A percentile compares a stretch with the other conserved stretches of the same genome.
These are phyloP conservation scores for Agrilus mali DNA, from an alignment of 2,888 invertebrate genomes.

Conservation along the genomic window DNA sequence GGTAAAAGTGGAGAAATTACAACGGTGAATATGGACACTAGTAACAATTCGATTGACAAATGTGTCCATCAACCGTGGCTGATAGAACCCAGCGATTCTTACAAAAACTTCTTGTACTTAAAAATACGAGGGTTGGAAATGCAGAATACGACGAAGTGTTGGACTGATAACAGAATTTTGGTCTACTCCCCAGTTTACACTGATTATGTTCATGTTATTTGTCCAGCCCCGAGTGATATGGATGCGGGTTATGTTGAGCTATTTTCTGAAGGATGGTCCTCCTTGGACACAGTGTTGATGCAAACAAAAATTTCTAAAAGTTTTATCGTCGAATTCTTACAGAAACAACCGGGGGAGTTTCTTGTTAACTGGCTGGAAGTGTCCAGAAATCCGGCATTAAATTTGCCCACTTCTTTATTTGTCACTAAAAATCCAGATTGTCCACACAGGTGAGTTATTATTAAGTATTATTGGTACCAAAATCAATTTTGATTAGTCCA, in stretches of 20 bases:
- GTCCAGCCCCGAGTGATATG: conserved; percentile 41
- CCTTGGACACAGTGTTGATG: conserved; percentile 35
- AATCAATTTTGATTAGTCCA: no score
- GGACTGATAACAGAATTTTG: conserved; percentile 57
- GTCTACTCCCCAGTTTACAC: conserved; percentile 60
- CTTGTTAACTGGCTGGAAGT: conserved; percentile 69
- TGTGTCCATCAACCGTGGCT: conserved; percentile 69
- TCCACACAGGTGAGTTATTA: conserved; percentile 47
- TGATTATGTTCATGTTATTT: conserved; percentile 49
- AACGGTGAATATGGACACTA: conserved; percentile 47
- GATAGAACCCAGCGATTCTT: conserved; percentile 59
- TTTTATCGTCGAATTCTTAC: conserved; percentile 63
- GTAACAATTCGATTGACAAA: conserved; percentile 36
- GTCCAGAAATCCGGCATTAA: conserved; percentile 50
- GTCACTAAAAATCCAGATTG: conserved; percentile 53
- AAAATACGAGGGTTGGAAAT: conserved; percentile 47
- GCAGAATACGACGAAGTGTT: conserved; percentile 40
- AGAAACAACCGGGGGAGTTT: conserved; percentile 60
- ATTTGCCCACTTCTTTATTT: conserved; percentile 34
- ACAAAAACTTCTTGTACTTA: conserved; percentile 57
- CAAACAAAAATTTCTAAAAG: conserved; percentile 42
- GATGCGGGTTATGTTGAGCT: conserved; percentile 44
- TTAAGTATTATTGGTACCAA: no score
- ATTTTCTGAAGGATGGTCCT: conserved; percentile 50
- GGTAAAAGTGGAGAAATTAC: conserved; percentile 65